phyloP scores from a whole-genome alignment of 1,140 invertebrate species.

The Drosophila orena region DNA sequence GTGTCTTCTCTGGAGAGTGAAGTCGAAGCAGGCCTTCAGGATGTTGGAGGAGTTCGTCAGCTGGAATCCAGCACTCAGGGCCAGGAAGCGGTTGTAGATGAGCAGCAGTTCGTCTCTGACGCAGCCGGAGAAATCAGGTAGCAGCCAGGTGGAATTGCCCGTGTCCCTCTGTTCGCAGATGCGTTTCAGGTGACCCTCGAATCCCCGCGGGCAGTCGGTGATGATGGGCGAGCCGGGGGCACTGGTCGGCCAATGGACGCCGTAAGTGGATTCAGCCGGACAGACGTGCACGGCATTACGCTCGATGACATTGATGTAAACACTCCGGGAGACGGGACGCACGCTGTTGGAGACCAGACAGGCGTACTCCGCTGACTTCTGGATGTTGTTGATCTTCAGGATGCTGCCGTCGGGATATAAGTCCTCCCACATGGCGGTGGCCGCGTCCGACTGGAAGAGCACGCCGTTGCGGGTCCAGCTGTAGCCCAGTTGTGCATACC shows the following conservation, averaged over 20 bases:
- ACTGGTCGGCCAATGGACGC: slow-evolving; percentile 87
- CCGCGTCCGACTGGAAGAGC: slow-evolving; percentile 89
- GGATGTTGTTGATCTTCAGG: slow-evolving; percentile 90
- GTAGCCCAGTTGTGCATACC: slow-evolving; percentile 88
- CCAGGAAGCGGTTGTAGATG: slow-evolving; percentile 88
- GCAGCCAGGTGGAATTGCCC: slow-evolving; percentile 88
- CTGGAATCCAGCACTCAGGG: slow-evolving; percentile 88
- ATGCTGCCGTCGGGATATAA: slow-evolving; percentile 92
- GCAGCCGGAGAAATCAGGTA: slow-evolving; percentile 91
- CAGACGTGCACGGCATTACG: slow-evolving; percentile 87
- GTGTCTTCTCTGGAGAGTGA: slow-evolving; percentile 70
- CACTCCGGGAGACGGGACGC: slow-evolving; percentile 86
- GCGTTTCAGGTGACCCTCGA: slow-evolving; percentile 85
- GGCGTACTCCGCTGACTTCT: slow-evolving; percentile 88
- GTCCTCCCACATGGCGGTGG: slow-evolving; percentile 91
- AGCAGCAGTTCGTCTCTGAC: slow-evolving; percentile 88
- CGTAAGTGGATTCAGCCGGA: slow-evolving; percentile 84
- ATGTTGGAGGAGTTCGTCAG: slow-evolving; percentile 86
- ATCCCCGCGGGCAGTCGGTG: slow-evolving; percentile 87
- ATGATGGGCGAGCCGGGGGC: slow-evolving; percentile 87
- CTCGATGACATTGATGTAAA: slow-evolving; percentile 88
- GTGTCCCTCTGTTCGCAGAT: slow-evolving; percentile 87
- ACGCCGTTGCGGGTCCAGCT: slow-evolving; percentile 92
- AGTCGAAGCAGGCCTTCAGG: slow-evolving; percentile 80
- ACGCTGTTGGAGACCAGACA: slow-evolving; percentile 87